Base-by-base conservation (phyloP, 2,888 invertebrate species). In the Drosophila peninsularis region DNA sequence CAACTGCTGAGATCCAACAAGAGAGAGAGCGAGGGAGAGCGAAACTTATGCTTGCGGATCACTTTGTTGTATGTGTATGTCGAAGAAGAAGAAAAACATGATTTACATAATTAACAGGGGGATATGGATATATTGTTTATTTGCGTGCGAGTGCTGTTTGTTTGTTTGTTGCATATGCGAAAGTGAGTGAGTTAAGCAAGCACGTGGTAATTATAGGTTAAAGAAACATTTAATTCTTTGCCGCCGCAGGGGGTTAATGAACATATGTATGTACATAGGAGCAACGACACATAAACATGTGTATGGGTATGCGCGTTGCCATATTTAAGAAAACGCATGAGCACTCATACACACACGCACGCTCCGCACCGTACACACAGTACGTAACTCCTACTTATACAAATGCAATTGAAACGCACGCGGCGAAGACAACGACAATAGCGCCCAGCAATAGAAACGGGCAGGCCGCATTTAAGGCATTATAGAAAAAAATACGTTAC, bases 121-220 rank as follows among this genome's bases (percentile, higher is more conserved):
- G 47, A 42, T 19, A 30, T 47, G 24, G 47, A 42, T 19, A 30
- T 47, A 42, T 39, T 42, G 34, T 37, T 27, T 14, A 30, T 50
- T 30, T 21, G 36, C 30, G 10, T 34, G 49, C 13, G 19, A 17
- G 13, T 9, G n/a, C n/a, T n/a, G n/a, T 24, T 62, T 82, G 63
- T 67, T 63, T 81, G 62, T 69, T 71, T 72, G 71, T 62, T 84
- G 89, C 74, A 68, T 68, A 68, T 68, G 60, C 71, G 79, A 52
- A 47, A 47, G 6, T 10, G 4, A 47, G 41, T 52, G 52, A 45
- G 62, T 74, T 63, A 52, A 60, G 83, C 69, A 60, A 82, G 80
- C 90, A 90, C 91, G 91, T 90, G 90, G 76, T 84, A 79, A 80
- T 90, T 90, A 90, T 80, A 89, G 90, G 89, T 91, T 90, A 90